Evolutionary conservation across 2,888 invertebrate genomes (phyloP).

Genomic region (Patella depressa): DNA sequence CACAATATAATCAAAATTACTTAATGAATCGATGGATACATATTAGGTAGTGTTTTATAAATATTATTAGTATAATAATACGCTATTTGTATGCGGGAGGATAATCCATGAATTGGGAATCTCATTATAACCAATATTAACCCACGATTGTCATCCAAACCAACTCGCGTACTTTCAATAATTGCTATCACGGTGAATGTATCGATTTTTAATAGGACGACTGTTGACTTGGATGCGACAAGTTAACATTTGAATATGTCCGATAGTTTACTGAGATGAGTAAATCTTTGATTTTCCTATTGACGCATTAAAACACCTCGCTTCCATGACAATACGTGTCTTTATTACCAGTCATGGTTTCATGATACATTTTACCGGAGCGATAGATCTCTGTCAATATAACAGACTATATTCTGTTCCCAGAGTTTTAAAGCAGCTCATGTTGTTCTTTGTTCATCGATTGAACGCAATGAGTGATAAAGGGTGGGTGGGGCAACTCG

Average conservation of each 20-base stretch:
- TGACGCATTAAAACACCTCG: slow-evolving; percentile 23
- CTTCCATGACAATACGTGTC: slow-evolving; percentile 7
- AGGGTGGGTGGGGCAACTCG: too few relatives aligned
- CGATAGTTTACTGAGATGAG: slow-evolving; percentile 19
- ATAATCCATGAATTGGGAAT: too few relatives aligned
- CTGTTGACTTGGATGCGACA: slow-evolving; percentile 28
- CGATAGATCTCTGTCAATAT: slow-evolving; percentile 24
- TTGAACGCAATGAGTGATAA: too few relatives aligned
- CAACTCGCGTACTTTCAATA: too few relatives aligned
- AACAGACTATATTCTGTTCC: slow-evolving; percentile 9
- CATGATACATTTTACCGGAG: slow-evolving; percentile 12
- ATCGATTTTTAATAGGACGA: slow-evolving; percentile 35
- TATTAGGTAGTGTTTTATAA: too few relatives aligned
- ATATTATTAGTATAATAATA: too few relatives aligned
- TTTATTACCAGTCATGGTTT: slow-evolving; percentile 15
- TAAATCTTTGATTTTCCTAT: slow-evolving; percentile 28
- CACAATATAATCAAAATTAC: too few relatives aligned
- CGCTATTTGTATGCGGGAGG: too few relatives aligned
- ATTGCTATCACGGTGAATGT: slow-evolving; percentile 2
- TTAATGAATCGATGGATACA: too few relatives aligned
- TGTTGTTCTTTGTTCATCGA: not conserved
- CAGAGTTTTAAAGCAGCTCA: slow-evolving; percentile 14
- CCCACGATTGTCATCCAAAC: too few relatives aligned
- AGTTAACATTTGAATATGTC: slow-evolving; percentile 28
- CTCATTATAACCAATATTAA: too few relatives aligned